Base-by-base conservation (phyloP, 1,140 invertebrate species). In the Zaprionus vittiger region DNA sequence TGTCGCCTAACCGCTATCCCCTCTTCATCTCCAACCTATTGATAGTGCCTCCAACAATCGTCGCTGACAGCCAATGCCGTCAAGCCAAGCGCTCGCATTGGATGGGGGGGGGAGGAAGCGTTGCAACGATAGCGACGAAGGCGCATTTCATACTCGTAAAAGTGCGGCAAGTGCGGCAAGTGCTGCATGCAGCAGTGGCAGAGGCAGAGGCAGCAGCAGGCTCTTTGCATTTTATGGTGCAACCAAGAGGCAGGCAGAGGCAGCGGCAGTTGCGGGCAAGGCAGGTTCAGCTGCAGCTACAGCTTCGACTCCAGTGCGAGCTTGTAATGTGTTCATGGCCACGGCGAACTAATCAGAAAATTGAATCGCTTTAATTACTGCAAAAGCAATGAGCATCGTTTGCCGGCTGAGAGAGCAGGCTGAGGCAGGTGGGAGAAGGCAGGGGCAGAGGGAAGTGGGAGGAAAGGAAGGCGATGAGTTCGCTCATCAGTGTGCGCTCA, bases 341-440 rank as follows among this genome's bases (percentile, higher is more conserved):
- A 91, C 70, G 79, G 86, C 86, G 80, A 90, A 91, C 86, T 91
- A 91, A 91, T 91, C 86, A 91, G 86, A 91, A 91, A 91, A 91
- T 91, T 91, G 87, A 91, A 91, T 91, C 86, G 86, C 86, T 91
- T 91, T 91, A 91, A 91, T 91, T 91, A 91, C 86, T 91, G 87
- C 81, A 79, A 90, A 91, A 87, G 86, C 87, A 91, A 80, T 85
- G 82, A 80, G 73, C 78, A 84, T 60, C 74, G 67, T 68, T 74
- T 57, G 57, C 66, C 31, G 22, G 57, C 66, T 38, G 20, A 64
- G 60, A 61, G 70, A 52, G 47, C 47, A 52, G 68, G 68, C 54
- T 20, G 5, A n/a, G n/a, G 12, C 12, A 9, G 26, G 7, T 47
- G 55, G 63, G 54, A 64, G 55, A 69, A 41, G 31, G 82, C 34